A percentile compares a stretch with the other conserved stretches of the same genome.
Conservation (phyloP, 2,797 vertebrate species). For the Peromyscus melanophrys region DNA sequence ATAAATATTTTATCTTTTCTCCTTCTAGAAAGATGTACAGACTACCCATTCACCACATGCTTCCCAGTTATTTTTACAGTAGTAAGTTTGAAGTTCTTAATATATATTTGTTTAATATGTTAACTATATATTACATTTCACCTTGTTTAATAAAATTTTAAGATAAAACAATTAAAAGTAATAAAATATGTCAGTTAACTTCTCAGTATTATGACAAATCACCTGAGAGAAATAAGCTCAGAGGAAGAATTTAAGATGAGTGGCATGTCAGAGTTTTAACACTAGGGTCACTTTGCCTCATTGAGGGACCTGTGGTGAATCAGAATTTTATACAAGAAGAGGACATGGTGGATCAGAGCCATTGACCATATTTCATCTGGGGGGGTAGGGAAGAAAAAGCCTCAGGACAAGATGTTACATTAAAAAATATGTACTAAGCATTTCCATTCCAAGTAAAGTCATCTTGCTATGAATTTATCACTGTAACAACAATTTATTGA, state of each 20-base stretch:
- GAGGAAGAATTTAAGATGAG: not conserved
- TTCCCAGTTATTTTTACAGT: not conserved
- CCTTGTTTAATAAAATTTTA: not conserved
- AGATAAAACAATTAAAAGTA: not conserved
- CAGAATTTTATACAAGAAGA: not conserved
- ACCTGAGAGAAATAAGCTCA: too few species aligned
- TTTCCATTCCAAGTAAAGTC: not conserved
- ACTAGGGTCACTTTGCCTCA: not conserved
- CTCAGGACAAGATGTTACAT: not conserved
- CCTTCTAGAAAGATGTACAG: not conserved
- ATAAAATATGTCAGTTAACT: not conserved
- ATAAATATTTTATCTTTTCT: not conserved
- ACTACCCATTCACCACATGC: not conserved
- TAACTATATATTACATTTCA: not conserved
- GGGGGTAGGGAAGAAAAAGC: not conserved
- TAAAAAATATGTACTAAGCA: not conserved
- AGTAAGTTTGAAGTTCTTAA: not conserved
- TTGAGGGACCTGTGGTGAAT: not conserved
- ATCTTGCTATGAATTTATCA: not conserved
- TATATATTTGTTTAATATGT: conserved; percentile 11
- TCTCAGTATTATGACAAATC: not conserved
- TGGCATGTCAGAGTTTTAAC: not conserved
- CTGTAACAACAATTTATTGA: not conserved
- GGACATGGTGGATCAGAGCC: not conserved
- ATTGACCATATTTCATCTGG: not conserved